Percentiles rank a stretch among this genome's conserved stretches.
phyloP scores from a whole-genome alignment of 2,113 vertebrate genomes.

The Cepphus grylle region DNA sequence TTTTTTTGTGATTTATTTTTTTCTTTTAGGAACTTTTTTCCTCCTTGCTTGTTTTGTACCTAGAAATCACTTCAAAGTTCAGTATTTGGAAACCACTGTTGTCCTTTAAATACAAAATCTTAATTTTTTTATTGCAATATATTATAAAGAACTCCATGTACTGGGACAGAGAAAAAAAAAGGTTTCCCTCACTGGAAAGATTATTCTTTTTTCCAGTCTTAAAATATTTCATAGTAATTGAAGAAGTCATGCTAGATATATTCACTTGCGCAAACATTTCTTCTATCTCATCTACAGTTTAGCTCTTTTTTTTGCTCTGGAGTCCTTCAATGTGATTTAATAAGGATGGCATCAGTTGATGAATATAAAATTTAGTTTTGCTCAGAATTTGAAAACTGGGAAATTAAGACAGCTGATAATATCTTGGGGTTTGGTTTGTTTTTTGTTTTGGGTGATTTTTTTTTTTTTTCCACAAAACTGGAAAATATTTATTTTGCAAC shows the following conservation, averaged over 20 bases:
- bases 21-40: background rate
- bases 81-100: background rate
- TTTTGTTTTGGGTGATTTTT: too few species aligned
- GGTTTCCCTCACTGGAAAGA: background rate
- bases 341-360: background rate
- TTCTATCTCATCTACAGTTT: background rate
- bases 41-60: background rate
- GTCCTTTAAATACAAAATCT: background rate
- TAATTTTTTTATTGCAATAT: background rate
- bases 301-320: background rate
- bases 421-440: background rate
- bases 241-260: background rate
- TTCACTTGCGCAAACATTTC: background rate
- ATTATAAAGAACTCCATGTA: background rate
- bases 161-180: background rate
- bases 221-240: background rate
- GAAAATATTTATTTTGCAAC: background rate
- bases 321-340: background rate
- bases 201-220: background rate
- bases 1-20: background rate
- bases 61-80: background rate
- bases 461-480: background rate
- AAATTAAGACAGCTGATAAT: background rate
- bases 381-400: background rate
- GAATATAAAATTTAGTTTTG: background rate